phyloP scores from a whole-genome alignment of 2,888 invertebrate species.

The Drosophila colorata region DNA sequence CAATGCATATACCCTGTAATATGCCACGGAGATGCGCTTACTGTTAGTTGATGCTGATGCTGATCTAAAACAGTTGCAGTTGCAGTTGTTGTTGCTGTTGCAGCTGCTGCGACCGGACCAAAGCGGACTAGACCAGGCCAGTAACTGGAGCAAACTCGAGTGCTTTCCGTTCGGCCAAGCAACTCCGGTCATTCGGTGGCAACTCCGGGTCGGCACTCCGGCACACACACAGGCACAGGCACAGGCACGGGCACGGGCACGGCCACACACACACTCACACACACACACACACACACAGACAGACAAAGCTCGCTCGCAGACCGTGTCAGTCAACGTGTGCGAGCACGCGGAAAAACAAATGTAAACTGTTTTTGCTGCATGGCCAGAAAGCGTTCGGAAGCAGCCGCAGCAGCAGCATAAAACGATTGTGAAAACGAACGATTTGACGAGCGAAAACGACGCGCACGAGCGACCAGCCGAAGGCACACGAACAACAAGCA shows the following conservation, averaged over 20 bases:
- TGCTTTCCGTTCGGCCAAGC: constrained; percentile 44
- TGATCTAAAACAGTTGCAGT: no score
- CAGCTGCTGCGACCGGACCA: constrained; percentile 34
- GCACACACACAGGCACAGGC: constrained; percentile 16
- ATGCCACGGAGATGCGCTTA: constrained; percentile 29
- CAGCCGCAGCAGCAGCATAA: constrained; percentile 34
- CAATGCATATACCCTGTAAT: neutral
- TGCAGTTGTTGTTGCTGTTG: constrained; percentile 21
- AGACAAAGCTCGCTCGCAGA: constrained; percentile 66
- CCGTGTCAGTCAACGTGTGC: constrained; percentile 83
- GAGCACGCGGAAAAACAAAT: constrained; percentile 86
- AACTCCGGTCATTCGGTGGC: constrained; percentile 59
- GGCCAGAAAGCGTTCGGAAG: constrained; percentile 59
- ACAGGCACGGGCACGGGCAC: no score
- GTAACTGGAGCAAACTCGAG: constrained; percentile 59
- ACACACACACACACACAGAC: constrained; percentile 35
- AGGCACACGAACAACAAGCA: constrained; percentile 27
- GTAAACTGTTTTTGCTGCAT: constrained; percentile 85
- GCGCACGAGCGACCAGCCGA: constrained; percentile 33
- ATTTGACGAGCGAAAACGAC: constrained; percentile 20
- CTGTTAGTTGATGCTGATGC: constrained; percentile 22
- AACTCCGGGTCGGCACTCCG: constrained; percentile 54
- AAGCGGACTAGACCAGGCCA: constrained; percentile 35
- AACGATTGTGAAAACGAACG: constrained; percentile 17
- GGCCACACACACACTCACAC: constrained; percentile 12